Base-by-base conservation (phyloP, 1,140 invertebrate species). In the Maniola jurtina region DNA sequence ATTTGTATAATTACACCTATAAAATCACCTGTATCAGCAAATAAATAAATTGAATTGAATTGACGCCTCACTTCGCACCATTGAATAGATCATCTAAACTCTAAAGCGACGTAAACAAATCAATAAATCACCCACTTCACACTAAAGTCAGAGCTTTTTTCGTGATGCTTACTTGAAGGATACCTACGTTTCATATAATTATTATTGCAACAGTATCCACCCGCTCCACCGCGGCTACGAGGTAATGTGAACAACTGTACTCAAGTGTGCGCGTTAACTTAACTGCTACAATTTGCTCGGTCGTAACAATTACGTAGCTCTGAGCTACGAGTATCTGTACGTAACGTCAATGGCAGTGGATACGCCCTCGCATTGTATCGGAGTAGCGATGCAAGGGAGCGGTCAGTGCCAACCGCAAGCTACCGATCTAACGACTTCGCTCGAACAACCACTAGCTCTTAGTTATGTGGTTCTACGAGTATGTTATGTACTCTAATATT, bases 371-470 rank as follows among this genome's bases (percentile, higher is more conserved):
- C 15, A 61, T 33, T 48, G 34, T 35, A 61, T 35, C 34, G 47
- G 33, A 48, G n/a, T 48, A 15, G 42, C 36, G 38, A 54, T 55
- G 61, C 48, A 57, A 14, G 25, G 68, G 35, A 42, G 47, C 58
- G 68, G 64, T 15, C 57, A 36, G 48, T 54, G 13, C 25, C 45
- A 52, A 52, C 56, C 61, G 36, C 52, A 60, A 40, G 59, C 64
- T 66, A 60, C 58, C 62, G 33, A 61, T 66, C 64, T 62, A 70
- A 66, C 54, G 64, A 70, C 68, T 70, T 56, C 61, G 64, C 55
- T 64, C 45, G 42, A 58, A 52, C 16, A 52, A 25, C 14, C 16
- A 25, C 14, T 16, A 14, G 16, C 14, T 52, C 48, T 52, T 16
- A 2, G 48, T 9, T 52, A 8, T 25, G 14, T 52, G 16, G 25